phyloP scores from a whole-genome alignment of 23 tunicate genomes.

The Phallusia fumigata region DNA sequence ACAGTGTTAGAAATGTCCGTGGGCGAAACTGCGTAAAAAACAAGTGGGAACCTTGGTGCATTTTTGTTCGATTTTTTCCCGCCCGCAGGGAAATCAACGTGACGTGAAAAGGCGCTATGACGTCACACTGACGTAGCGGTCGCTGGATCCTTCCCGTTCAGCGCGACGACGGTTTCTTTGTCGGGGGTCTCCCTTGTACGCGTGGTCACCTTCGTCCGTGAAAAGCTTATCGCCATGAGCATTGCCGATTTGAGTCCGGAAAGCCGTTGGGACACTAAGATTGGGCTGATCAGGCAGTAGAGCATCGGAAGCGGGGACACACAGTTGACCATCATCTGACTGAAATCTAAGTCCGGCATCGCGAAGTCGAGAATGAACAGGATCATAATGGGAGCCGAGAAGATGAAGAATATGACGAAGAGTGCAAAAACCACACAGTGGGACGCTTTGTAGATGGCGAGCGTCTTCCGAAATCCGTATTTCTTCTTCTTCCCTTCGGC shows the following conservation, averaged over 20 bases:
- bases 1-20: no score
- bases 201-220: slow-evolving; percentile 21
- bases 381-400: slow-evolving; percentile 83
- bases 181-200: not conserved
- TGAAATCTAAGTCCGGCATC: slow-evolving; percentile 23
- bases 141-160: not conserved
- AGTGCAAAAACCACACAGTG: slow-evolving; percentile 45
- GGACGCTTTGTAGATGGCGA: slow-evolving; percentile 18
- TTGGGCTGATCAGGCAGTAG: slow-evolving; percentile 82
- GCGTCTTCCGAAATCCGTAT: slow-evolving; percentile 18
- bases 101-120: not conserved
- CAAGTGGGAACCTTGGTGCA: no score
- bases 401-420: slow-evolving; percentile 57
- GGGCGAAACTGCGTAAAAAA: no score
- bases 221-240: slow-evolving; percentile 56
- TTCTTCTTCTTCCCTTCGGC: not conserved
- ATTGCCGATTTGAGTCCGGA: slow-evolving; percentile 63
- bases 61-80: no score
- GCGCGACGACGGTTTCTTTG: not conserved
- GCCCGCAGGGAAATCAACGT: no score
- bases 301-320: slow-evolving; percentile 75
- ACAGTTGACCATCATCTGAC: slow-evolving; percentile 51
- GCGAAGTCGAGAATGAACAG: slow-evolving; percentile 55
- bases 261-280: slow-evolving; percentile 51
- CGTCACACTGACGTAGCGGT: slow-evolving; percentile 15